A percentile compares a stretch with the other conserved stretches of the same genome.
phyloP scores from a whole-genome alignment of 1,140 invertebrate species.

The Drosophila serrata region DNA sequence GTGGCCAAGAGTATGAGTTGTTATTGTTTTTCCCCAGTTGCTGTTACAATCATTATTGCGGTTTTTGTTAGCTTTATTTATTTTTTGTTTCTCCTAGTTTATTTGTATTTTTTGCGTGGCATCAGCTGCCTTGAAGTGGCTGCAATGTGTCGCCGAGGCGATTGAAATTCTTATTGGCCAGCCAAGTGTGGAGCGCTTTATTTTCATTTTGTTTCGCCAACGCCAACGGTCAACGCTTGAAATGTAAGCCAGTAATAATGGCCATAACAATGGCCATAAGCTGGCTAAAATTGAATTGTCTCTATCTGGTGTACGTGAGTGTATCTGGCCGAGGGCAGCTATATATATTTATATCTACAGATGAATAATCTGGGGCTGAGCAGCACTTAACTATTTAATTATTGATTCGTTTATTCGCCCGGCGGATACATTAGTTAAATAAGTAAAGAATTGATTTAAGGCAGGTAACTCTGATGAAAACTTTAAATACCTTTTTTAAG shows the following conservation, averaged over 20 bases:
- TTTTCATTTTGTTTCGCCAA: conserved; percentile 43
- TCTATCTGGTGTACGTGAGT: conserved; percentile 46
- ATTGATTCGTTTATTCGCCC: conserved; percentile 16
- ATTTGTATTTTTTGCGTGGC: conserved; percentile 37
- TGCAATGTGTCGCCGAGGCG: conserved; percentile 39
- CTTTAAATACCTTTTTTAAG: no score
- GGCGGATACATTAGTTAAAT: conserved; percentile 21
- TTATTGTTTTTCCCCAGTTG: conserved; percentile 45
- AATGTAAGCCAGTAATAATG: conserved; percentile 56
- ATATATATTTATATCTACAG: conserved; percentile 1
- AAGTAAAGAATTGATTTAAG: no score
- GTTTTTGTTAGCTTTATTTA: conserved; percentile 20
- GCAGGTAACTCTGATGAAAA: no score
- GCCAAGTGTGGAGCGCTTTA: conserved; percentile 54
- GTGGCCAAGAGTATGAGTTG: conserved; percentile 34
- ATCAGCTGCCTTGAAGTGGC: conserved; percentile 65
- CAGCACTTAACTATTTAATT: conserved; percentile 43
- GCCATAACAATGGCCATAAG: conserved; percentile 47
- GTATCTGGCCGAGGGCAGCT: conserved; percentile 29
- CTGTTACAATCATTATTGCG: conserved; percentile 30
- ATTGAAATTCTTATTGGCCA: conserved; percentile 52
- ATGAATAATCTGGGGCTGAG: conserved; percentile 37
- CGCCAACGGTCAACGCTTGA: conserved; percentile 52
- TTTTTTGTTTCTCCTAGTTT: conserved; percentile 5
- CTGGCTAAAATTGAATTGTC: conserved; percentile 62